Percentiles rank a stretch among this genome's conserved stretches.
Evolutionary conservation across 2,113 vertebrate genomes (phyloP).

Genomic region (Nyctibius bracteatus): DNA sequence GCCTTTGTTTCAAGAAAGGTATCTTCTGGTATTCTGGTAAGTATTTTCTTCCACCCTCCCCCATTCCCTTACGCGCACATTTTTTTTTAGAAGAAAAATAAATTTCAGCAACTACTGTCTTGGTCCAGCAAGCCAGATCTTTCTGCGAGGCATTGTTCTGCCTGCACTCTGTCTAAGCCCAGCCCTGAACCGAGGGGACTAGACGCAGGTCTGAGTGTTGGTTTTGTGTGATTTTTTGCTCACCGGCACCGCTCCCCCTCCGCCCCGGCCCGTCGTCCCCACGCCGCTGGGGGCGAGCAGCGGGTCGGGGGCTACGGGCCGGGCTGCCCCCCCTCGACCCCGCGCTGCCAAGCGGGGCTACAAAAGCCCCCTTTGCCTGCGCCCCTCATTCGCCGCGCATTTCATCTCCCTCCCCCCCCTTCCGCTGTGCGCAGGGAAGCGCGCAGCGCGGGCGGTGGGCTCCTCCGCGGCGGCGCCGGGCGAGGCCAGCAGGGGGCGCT

Average conservation of each 20-base stretch:
- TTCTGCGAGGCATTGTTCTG: background rate
- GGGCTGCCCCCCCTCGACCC: too few species aligned
- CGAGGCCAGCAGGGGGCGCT: constrained; percentile 88
- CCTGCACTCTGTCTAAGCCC: background rate
- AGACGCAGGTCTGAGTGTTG: background rate
- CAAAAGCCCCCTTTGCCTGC: background rate
- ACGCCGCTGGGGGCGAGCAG: too few species aligned
- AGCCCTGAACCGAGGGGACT: background rate
- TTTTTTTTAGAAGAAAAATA: constrained; percentile 32
- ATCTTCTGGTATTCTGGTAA: constrained; percentile 27
- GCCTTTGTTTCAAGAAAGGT: constrained; percentile 57
- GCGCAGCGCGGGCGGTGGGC: background rate
- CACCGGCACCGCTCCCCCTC: background rate
- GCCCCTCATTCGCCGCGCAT: background rate
- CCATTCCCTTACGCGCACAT: background rate
- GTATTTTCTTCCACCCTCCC: background rate
- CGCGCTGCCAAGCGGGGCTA: background rate
- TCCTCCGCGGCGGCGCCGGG: background rate
- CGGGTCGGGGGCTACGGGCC: too few species aligned
- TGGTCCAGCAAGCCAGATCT: background rate
- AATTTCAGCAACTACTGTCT: background rate
- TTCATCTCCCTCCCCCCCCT: background rate
- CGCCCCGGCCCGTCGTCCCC: too few species aligned
- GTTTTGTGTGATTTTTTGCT: background rate
- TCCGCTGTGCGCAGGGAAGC: background rate